phyloP scores from a whole-genome alignment of 2,797 vertebrate species.

The Sebastes trivittatus region DNA sequence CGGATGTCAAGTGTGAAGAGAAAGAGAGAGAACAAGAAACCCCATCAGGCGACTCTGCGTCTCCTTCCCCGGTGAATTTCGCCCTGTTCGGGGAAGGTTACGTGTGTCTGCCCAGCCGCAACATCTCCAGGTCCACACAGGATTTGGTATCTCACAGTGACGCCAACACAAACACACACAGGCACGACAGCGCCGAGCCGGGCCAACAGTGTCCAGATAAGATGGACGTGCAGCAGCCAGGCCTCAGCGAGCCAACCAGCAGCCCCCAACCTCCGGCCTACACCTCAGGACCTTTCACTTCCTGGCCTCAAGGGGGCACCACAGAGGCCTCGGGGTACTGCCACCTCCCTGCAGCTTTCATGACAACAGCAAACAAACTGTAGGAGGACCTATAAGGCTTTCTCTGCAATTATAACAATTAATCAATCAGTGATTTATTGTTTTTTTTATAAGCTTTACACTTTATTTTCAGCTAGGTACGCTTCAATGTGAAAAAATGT shows the following conservation, averaged over 20 bases:
- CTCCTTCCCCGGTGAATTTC: background rate
- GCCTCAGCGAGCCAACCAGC: background rate
- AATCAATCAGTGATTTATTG: background rate
- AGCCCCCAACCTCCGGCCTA: conserved; percentile 27
- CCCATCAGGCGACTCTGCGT: background rate
- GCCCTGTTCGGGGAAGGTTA: conserved; percentile 29
- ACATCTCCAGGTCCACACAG: conserved; percentile 43
- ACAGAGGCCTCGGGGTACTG: conserved; percentile 71
- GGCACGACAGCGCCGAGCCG: background rate
- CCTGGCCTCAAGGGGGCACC: conserved; percentile 45
- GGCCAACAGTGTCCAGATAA: background rate
- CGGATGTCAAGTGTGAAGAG: background rate
- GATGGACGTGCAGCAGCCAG: background rate
- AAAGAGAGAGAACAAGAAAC: background rate
- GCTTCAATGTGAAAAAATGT: background rate
- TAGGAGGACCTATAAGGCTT: background rate
- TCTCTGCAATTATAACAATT: background rate
- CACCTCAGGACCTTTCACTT: conserved; percentile 12
- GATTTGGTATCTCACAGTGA: conserved; percentile 33
- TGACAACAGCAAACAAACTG: background rate
- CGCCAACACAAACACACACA: background rate
- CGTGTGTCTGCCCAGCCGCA: conserved; percentile 39
- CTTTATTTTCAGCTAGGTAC: background rate
- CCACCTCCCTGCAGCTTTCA: conserved; percentile 53
- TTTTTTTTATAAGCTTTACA: background rate